Percentiles rank a stretch among this genome's conserved stretches.
Conservation (phyloP, 2,797 vertebrate species). For the Karalla daura region DNA sequence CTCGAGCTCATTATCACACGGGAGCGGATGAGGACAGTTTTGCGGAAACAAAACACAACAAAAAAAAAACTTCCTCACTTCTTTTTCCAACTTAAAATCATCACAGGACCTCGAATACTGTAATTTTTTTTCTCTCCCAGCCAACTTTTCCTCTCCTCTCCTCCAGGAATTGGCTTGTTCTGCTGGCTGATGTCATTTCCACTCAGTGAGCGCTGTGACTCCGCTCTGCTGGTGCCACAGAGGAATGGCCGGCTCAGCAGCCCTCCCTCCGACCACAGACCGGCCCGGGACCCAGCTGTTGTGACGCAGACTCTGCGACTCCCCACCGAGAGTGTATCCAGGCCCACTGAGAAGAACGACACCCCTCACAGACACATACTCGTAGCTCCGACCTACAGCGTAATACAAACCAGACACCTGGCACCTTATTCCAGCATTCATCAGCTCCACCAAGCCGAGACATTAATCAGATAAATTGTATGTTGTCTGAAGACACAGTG, state of each 20-base stretch:
- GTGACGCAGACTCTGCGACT: constrained; percentile 57
- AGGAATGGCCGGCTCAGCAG: constrained; percentile 71
- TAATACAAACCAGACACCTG: constrained; percentile 19
- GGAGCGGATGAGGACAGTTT: not conserved
- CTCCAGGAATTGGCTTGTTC: not conserved
- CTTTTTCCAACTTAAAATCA: not conserved
- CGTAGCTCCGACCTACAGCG: not conserved
- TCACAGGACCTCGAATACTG: not conserved
- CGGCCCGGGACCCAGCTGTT: constrained; percentile 65
- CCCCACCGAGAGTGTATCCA: constrained; percentile 47
- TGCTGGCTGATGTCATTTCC: constrained; percentile 12
- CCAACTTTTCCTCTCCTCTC: not conserved
- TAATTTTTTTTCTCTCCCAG: constrained; percentile 5
- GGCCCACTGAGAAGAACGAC: constrained; percentile 13
- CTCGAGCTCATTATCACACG: not conserved
- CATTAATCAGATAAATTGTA: not conserved
- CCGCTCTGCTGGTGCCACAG: constrained; percentile 39
- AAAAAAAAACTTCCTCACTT: not conserved
- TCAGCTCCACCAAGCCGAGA: not conserved
- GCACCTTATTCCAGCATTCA: not conserved
- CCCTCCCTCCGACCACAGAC: constrained; percentile 61
- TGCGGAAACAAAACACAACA: not conserved
- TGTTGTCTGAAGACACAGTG: not conserved
- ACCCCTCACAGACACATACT: not conserved
- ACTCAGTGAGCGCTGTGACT: constrained; percentile 27